phyloP scores from a whole-genome alignment of 2,888 invertebrate genomes.

The Ceriagrion tenellum region DNA sequence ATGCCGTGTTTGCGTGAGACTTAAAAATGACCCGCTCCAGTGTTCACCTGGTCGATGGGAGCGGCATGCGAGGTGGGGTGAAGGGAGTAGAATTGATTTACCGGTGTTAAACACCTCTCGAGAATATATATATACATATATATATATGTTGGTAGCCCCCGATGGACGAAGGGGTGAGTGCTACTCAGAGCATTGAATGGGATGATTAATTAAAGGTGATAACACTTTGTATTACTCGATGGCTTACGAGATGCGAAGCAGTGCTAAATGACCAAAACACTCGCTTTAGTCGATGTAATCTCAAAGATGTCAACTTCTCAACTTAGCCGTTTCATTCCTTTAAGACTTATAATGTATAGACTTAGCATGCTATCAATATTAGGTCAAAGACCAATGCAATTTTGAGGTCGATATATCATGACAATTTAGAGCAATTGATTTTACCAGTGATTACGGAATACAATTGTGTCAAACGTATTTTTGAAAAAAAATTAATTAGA shows the following conservation, averaged over 20 bases:
- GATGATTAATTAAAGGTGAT: constrained; percentile 40
- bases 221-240: not conserved
- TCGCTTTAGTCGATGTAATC: not conserved
- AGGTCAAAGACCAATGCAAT: too few species aligned
- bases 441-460: too few species aligned
- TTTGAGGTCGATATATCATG: too few species aligned
- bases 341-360: too few species aligned
- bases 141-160: not conserved
- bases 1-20: not conserved
- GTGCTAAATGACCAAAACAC: not conserved
- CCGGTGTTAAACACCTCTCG: constrained; percentile 41
- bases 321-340: too few species aligned
- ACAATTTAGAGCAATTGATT: too few species aligned
- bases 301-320: not conserved
- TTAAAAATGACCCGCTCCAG: not conserved
- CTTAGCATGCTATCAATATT: too few species aligned
- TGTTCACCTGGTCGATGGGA: not conserved
- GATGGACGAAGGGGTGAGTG: not conserved
- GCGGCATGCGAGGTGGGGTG: not conserved
- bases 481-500: too few species aligned
- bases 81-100: constrained; percentile 15
- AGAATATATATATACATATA: too few species aligned
- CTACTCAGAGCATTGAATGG: constrained; percentile 6
- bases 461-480: too few species aligned
- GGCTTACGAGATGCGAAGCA: not conserved